Evolutionary conservation across 2,797 vertebrate genomes (phyloP).

Genomic region (Sternotherus odoratus): DNA sequence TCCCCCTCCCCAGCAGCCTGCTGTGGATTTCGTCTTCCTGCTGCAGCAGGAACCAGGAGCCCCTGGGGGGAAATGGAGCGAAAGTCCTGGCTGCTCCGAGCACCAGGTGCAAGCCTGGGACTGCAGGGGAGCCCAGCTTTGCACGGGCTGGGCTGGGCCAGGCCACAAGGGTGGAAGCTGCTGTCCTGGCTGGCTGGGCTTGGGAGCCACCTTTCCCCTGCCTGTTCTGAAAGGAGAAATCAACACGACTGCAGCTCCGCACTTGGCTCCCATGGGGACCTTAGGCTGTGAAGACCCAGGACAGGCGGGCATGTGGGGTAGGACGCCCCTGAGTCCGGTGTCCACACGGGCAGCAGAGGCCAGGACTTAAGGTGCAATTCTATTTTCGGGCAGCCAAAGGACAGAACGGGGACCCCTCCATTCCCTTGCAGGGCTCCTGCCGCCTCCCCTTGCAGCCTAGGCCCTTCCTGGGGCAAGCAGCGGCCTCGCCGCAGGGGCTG

Average conservation of each 20-base stretch:
- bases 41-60: neutral
- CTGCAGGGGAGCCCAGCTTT: too few relatives aligned
- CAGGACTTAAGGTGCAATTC: neutral
- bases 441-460: neutral
- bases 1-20: neutral
- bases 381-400: neutral
- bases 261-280: too few relatives aligned
- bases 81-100: too few relatives aligned
- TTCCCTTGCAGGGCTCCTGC: neutral
- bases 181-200: too few relatives aligned
- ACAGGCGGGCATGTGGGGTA: too few relatives aligned
- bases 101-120: too few relatives aligned
- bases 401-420: neutral
- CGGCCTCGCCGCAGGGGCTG: too few relatives aligned
- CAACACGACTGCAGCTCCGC: too few relatives aligned
- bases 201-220: too few relatives aligned
- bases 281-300: neutral
- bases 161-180: neutral
- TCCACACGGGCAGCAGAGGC: neutral
- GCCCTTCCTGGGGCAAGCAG: neutral
- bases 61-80: neutral
- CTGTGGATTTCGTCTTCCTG: neutral
- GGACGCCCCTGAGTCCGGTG: rapidly evolving
- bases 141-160: neutral
- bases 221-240: too few relatives aligned